These are phyloP conservation scores for Rhinolophus sinicus DNA, from an alignment of 2,113 vertebrate species.

Conservation along the genomic window DNA sequence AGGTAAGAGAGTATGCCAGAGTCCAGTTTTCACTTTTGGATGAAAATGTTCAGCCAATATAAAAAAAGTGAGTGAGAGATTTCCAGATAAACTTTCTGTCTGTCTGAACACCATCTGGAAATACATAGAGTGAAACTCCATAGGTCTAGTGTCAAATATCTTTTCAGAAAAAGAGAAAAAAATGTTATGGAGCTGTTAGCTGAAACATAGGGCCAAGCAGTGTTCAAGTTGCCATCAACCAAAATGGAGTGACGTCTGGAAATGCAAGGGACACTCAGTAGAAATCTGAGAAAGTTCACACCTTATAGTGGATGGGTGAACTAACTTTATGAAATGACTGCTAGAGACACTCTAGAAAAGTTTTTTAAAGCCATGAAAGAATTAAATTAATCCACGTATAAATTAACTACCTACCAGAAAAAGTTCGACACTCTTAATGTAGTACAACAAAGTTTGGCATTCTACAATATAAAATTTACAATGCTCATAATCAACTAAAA, in stretches of 20 bases:
- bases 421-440: background rate
- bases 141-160: background rate
- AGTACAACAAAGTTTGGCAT: background rate
- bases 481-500: background rate
- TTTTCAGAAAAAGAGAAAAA: background rate
- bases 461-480: background rate
- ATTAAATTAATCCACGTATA: background rate
- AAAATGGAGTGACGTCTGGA: background rate
- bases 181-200: background rate
- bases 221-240: background rate
- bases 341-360: background rate
- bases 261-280: background rate
- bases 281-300: background rate
- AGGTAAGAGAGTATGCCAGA: background rate
- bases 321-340: background rate
- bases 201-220: background rate
- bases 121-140: background rate
- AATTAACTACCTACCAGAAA: background rate
- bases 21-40: background rate
- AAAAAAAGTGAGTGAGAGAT: background rate
- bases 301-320: background rate
- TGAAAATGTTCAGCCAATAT: background rate
- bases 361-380: background rate
- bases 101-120: background rate
- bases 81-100: background rate